Base-by-base conservation (phyloP, 2,797 vertebrate species). In the Kryptolebias ocellatus region DNA sequence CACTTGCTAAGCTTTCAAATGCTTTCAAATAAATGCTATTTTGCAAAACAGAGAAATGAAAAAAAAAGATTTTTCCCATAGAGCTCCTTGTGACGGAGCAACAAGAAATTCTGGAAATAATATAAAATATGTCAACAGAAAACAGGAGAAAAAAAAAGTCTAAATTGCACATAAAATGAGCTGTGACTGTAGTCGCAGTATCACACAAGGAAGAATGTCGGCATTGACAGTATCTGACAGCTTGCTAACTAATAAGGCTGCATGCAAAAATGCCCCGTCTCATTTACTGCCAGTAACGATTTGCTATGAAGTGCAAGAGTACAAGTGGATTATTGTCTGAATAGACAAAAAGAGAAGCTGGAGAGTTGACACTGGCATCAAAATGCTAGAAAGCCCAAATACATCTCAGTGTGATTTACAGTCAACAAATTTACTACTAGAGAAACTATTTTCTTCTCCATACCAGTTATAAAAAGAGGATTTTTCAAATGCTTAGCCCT, bases 271-370 rank as follows among this genome's bases (percentile, higher is more conserved):
- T 67, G 20, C 7, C 5, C 39, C 1, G 15, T 15, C 37, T 70
- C 60, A 71, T 70, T 71, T 65, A 73, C 64, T 55, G 52, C 28
- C 70, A 51, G 28, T 72, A 37, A 45, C 14, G 55, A 62, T 74
- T 78, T 66, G 67, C 60, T 57, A 28, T 4, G 24, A 27, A 67
- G 44, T 60, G 52, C 49, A 68, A 67, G 73, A 64, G 50, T 56
- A 54, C 64, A 62, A 64, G 49, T 49, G 62, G 39, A 70, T 50
- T 59, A 74, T 50, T 29, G 47, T 53, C 60, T 53, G 51, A 46
- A 74, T 17, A 55, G 53, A 70, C 57, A 83, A 63, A 77, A 72
- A 61, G n/a, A 56, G 46, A 53, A 28, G 34, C 70, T 66, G 27
- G 42, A 34, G n/a, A 46, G 57, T 45, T 27, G 51, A 74, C 55